Conservation (phyloP, 2,113 vertebrate species). For the Delphinapterus leucas region DNA sequence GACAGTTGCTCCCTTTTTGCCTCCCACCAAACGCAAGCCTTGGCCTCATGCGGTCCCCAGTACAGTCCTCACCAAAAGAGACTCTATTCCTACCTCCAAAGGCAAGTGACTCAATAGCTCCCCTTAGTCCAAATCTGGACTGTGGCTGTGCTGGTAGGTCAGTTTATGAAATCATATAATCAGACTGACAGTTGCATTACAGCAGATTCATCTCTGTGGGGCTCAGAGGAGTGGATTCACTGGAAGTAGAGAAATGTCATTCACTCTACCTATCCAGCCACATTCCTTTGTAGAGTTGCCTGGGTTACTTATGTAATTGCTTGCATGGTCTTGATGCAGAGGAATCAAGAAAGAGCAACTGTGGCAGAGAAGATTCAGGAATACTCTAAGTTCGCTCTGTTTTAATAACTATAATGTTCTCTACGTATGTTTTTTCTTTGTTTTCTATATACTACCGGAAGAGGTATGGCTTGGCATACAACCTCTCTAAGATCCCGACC, state of each 20-base stretch:
- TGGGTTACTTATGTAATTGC: not conserved
- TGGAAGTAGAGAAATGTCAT: not conserved
- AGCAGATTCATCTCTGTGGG: not conserved
- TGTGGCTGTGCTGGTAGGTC: not conserved
- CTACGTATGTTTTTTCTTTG: not conserved
- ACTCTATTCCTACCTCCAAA: not conserved
- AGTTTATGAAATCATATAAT: not conserved
- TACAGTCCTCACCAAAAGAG: no score
- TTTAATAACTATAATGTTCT: not conserved
- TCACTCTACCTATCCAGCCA: not conserved
- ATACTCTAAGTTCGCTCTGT: not conserved
- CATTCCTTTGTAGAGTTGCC: not conserved
- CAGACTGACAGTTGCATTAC: not conserved
- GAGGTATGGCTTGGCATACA: constrained; percentile 78
- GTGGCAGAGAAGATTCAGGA: not conserved
- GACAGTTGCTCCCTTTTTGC: not conserved
- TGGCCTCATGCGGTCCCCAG: not conserved
- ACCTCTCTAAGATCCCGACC: constrained; percentile 78
- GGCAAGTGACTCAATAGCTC: not conserved
- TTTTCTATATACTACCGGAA: constrained; percentile 54
- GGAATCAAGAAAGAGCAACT: not conserved
- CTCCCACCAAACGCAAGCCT: not conserved
- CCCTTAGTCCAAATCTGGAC: not conserved
- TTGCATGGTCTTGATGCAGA: not conserved
- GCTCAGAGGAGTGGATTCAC: not conserved